Conservation (phyloP, 53 echinoderm and acorn worm genomes). For the Pentamera pediparva region DNA sequence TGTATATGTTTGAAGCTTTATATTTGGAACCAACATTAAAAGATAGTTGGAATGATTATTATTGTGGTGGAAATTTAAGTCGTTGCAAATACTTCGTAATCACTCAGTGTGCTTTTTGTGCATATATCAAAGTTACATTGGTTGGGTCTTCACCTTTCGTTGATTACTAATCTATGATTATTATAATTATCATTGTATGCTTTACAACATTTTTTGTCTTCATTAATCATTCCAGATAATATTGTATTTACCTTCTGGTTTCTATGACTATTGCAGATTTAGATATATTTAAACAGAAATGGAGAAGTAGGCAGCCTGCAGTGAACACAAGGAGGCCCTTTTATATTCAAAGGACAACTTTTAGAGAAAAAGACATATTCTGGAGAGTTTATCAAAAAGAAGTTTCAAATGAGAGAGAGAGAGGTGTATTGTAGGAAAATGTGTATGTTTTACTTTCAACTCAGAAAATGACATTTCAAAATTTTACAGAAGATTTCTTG, state of each 20-base stretch:
- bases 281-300: slow-evolving; percentile 14
- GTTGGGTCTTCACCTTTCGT: slow-evolving; percentile 27
- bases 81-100: slow-evolving; percentile 33
- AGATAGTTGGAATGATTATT: slow-evolving; percentile 27
- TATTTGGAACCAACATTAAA: slow-evolving; percentile 32
- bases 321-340: slow-evolving; percentile 5
- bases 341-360: slow-evolving; percentile 21
- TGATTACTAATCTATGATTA: slow-evolving; percentile 31
- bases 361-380: slow-evolving; percentile 12
- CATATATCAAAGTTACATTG: slow-evolving; percentile 33
- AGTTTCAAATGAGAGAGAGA: slow-evolving; percentile 9
- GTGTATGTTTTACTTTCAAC: slow-evolving; percentile 24
- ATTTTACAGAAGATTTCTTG: slow-evolving; percentile 27
- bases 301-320: neutral
- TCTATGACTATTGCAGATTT: slow-evolving; percentile 15
- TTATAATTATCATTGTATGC: slow-evolving; percentile 39
- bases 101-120: slow-evolving; percentile 37
- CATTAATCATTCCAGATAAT: slow-evolving; percentile 33
- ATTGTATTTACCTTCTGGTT: slow-evolving; percentile 35
- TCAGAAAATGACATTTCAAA: slow-evolving; percentile 11
- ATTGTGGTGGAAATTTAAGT: slow-evolving; percentile 34
- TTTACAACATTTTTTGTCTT: slow-evolving; percentile 29
- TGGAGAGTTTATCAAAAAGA: slow-evolving; percentile 23
- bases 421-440: slow-evolving; percentile 30
- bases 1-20: slow-evolving; percentile 38